phyloP scores from a whole-genome alignment of 2,888 invertebrate species.

The Smittia aterrima region DNA sequence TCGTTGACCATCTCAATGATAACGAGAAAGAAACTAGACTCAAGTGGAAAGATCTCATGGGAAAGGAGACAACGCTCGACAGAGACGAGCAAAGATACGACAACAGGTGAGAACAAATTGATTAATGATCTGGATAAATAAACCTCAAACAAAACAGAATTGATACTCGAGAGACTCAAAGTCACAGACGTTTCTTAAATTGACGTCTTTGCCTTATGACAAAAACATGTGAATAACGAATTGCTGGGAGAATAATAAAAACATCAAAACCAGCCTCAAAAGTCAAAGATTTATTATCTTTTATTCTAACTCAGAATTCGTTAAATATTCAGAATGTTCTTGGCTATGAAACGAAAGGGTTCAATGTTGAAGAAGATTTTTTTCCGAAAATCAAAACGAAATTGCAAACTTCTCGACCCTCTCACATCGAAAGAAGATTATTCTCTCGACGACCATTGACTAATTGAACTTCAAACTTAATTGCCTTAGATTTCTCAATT shows the following conservation, averaged over 20 bases:
- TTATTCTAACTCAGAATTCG: background rate
- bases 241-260: conserved; percentile 6
- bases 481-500: too few relatives aligned
- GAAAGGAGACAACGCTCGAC: conserved; percentile 37
- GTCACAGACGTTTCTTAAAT: background rate
- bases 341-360: too few relatives aligned
- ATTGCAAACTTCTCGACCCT: too few relatives aligned
- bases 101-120: conserved; percentile 37
- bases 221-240: background rate
- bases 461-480: too few relatives aligned
- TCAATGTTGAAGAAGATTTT: too few relatives aligned
- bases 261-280: conserved; percentile 28
- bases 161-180: background rate
- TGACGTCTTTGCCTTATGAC: too few relatives aligned
- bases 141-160: background rate
- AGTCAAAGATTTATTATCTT: conserved; percentile 23
- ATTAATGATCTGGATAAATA: conserved; percentile 24
- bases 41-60: conserved; percentile 37
- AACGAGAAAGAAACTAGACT: conserved; percentile 31
- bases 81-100: conserved; percentile 16
- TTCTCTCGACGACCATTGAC: too few relatives aligned
- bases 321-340: too few relatives aligned
- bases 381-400: too few relatives aligned
- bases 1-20: conserved; percentile 40
- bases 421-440: too few relatives aligned